Evolutionary conservation across 2,797 vertebrate species (phyloP).

Genomic region (Cirrhinus molitorella): DNA sequence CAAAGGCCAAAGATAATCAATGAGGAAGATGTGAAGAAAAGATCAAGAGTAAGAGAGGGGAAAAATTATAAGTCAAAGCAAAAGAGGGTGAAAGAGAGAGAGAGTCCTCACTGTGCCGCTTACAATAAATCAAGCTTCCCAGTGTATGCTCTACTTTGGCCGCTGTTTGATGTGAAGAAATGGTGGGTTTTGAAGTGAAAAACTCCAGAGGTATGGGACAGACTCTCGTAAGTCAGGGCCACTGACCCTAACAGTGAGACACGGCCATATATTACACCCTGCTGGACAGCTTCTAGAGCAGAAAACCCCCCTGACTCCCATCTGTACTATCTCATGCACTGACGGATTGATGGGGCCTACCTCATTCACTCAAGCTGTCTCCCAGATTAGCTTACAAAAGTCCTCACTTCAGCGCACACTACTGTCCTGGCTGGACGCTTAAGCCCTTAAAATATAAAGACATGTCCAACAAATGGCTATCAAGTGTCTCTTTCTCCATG

Average conservation of each 20-base stretch:
- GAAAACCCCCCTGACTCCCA: conserved; percentile 80
- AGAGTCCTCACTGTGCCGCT: conserved; percentile 81
- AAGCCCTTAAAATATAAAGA: conserved; percentile 53
- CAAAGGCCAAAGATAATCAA: conserved; percentile 69
- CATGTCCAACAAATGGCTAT: conserved; percentile 39
- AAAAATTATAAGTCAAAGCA: conserved; percentile 52
- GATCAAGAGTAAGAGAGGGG: conserved; percentile 44
- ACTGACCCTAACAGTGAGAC: conserved; percentile 92
- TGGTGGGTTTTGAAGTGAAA: conserved; percentile 95
- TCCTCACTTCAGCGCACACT: conserved; percentile 43
- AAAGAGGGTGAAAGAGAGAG: conserved; percentile 54
- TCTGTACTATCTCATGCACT: conserved; percentile 86
- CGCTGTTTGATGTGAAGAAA: conserved; percentile 95
- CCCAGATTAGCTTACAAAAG: conserved; percentile 73
- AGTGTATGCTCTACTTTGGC: conserved; percentile 87
- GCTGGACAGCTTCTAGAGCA: conserved; percentile 84
- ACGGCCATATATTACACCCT: conserved; percentile 86
- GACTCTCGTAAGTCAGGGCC: conserved; percentile 88
- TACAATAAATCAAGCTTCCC: conserved; percentile 92
- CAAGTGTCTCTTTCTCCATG: conserved; percentile 24
- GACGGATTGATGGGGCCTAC: conserved; percentile 83
- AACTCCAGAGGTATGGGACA: conserved; percentile 96
- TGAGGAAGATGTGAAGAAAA: conserved; percentile 78
- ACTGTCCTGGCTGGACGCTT: conserved; percentile 50
- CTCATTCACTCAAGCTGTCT: conserved; percentile 79